phyloP scores from a whole-genome alignment of 1,140 invertebrate species.

The Pogonognathellus flavescens region DNA sequence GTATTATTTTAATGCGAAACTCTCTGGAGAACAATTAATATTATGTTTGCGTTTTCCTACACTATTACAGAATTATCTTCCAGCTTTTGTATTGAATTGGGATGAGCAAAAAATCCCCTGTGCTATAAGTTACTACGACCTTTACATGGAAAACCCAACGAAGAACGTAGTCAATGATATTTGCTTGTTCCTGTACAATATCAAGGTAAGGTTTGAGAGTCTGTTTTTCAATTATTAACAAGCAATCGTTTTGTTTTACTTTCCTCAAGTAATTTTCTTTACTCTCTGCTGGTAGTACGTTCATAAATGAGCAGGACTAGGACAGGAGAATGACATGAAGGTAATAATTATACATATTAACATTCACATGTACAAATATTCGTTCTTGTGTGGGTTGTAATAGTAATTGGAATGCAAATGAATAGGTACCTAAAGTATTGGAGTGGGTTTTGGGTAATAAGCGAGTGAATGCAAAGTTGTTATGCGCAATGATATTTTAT shows the following conservation, averaged over 20 bases:
- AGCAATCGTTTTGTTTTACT: not conserved
- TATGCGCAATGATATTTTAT: not conserved
- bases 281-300: not conserved
- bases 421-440: not conserved
- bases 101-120: too few species aligned
- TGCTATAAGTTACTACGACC: not conserved
- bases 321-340: slow-evolving; percentile 14
- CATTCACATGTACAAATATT: not conserved
- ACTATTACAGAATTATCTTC: too few species aligned
- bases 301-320: not conserved
- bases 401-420: slow-evolving; percentile 13
- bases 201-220: not conserved
- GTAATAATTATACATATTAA: slow-evolving; percentile 18
- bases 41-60: too few species aligned
- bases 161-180: not conserved
- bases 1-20: too few species aligned
- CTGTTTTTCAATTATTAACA: not conserved
- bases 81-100: too few species aligned
- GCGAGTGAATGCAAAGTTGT: slow-evolving; percentile 26
- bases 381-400: slow-evolving; percentile 17
- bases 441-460: not conserved
- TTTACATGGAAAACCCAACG: not conserved
- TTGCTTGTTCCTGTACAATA: not conserved
- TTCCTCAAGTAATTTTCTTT: not conserved
- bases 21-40: too few species aligned